Conservation (phyloP, 2,797 vertebrate species). For the Dendrocincla tyrannina region DNA sequence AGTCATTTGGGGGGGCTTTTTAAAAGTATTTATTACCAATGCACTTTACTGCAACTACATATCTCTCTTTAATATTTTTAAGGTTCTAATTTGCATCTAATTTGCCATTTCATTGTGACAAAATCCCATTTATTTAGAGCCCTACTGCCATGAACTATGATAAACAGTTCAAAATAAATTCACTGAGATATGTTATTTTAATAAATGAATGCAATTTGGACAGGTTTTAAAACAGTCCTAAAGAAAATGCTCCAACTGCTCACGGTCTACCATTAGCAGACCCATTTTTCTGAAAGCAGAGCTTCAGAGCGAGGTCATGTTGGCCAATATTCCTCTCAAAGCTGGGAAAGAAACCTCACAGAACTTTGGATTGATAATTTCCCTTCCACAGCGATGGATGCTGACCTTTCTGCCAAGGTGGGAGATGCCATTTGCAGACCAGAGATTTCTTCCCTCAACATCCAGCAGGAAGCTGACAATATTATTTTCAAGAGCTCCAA, state of each 20-base stretch:
- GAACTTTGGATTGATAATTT: background rate
- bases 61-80: background rate
- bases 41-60: background rate
- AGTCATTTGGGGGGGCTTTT: background rate
- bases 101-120: background rate
- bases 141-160: background rate
- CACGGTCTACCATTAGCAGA: background rate
- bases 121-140: background rate
- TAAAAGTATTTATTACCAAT: background rate
- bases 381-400: background rate
- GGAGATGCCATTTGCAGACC: background rate
- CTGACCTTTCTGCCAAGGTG: background rate
- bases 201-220: background rate
- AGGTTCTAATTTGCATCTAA: background rate
- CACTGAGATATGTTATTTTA: background rate
- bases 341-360: background rate
- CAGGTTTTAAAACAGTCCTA: background rate
- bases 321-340: background rate
- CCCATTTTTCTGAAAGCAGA: background rate
- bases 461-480: background rate
- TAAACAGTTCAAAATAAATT: background rate
- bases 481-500: background rate
- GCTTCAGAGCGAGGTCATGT: background rate
- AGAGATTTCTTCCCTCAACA: background rate
- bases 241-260: background rate